phyloP scores from a whole-genome alignment of 2,797 vertebrate genomes.

The Kryptolebias ocellatus region DNA sequence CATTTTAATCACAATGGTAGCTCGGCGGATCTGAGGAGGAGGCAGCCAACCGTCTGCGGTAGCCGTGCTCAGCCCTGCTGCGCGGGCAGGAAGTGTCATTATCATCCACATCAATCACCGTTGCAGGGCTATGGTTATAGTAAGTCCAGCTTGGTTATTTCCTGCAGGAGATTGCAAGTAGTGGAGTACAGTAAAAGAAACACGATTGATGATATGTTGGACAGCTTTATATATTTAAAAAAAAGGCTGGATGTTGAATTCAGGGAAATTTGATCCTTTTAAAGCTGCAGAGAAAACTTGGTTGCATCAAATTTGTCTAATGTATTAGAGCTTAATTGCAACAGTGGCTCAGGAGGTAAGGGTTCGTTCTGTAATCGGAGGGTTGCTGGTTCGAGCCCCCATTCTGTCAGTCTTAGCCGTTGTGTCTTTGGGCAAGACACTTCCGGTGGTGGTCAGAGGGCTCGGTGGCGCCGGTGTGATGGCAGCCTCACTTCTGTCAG shows the following conservation, averaged over 20 bases:
- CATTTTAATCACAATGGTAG: constrained; percentile 44
- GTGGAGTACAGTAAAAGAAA: background rate
- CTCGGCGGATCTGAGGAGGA: constrained; percentile 16
- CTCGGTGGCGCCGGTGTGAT: too few relatives aligned
- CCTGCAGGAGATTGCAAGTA: background rate
- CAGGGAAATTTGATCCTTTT: background rate
- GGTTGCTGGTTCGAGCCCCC: too few relatives aligned
- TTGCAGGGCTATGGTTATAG: background rate
- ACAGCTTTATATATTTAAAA: background rate
- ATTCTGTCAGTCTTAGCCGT: too few relatives aligned
- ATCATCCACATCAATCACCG: constrained; percentile 7
- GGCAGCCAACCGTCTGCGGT: constrained; percentile 15
- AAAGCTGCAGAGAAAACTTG: background rate
- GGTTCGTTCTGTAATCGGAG: too few relatives aligned
- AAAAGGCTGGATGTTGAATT: background rate
- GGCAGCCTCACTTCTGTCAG: too few relatives aligned
- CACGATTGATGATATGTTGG: background rate
- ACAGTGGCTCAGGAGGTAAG: too few relatives aligned
- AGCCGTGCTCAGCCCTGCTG: constrained; percentile 14
- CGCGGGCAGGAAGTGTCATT: constrained; percentile 7
- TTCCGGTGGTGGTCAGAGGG: too few relatives aligned
- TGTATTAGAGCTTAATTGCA: background rate
- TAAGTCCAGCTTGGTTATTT: background rate
- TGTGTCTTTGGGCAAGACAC: too few relatives aligned
- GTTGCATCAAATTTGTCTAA: background rate